These are phyloP conservation scores for Apantesis nais DNA, from an alignment of 2,888 invertebrate species.

Conservation along the genomic window DNA sequence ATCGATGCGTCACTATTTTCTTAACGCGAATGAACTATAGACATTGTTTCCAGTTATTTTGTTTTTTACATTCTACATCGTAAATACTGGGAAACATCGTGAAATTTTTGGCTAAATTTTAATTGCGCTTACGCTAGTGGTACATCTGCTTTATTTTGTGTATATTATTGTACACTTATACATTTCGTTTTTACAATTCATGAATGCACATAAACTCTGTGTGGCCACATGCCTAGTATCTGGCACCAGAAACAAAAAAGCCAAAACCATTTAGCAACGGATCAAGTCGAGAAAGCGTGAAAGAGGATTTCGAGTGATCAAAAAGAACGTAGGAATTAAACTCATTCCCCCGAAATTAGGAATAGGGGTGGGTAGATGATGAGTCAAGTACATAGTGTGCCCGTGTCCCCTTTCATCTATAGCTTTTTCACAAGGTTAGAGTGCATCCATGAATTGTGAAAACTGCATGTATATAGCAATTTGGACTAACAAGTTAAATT, in stretches of 20 bases:
- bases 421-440: not conserved
- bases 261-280: too few species aligned
- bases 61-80: not conserved
- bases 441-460: constrained; percentile 5
- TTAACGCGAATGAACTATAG: not conserved
- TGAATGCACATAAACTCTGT: not conserved
- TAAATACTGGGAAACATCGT: not conserved
- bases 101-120: too few species aligned
- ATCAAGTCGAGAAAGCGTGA: too few species aligned
- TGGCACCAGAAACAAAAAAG: not conserved
- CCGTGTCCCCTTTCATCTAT: not conserved
- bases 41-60: not conserved
- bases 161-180: constrained; percentile 15
- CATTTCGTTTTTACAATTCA: constrained; percentile 2
- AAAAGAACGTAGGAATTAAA: not conserved
- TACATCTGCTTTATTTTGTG: not conserved
- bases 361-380: too few species aligned
- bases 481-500: constrained; percentile 47
- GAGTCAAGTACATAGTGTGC: not conserved
- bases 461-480: constrained; percentile 37
- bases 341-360: too few species aligned
- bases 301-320: too few species aligned
- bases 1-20: not conserved
- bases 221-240: not conserved
- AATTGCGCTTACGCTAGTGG: not conserved